Evolutionary conservation across 1,140 invertebrate genomes (phyloP).

Genomic region (Leptestheria dahalacensis): DNA sequence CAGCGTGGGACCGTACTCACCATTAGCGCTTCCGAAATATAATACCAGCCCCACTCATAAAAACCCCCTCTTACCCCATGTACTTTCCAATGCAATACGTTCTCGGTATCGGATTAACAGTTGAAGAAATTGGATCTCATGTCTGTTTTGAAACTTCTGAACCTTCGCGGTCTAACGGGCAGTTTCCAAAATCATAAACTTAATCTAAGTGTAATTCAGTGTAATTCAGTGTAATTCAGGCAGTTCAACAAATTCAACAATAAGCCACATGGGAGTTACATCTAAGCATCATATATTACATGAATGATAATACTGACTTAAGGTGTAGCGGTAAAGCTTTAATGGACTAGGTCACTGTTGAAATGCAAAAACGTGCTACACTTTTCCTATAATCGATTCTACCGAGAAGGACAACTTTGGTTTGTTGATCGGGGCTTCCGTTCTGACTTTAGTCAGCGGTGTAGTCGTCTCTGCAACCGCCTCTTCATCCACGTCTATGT

Average conservation of each 20-base stretch:
- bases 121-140: no score
- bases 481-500: neutral
- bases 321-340: no score
- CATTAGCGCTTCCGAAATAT: neutral
- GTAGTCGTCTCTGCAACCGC: neutral
- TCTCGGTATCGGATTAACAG: neutral
- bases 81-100: neutral
- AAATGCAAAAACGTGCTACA: neutral
- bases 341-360: neutral
- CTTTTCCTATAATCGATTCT: constrained; percentile 21
- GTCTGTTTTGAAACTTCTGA: no score
- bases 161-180: no score
- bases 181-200: no score
- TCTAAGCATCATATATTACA: no score
- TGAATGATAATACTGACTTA: no score
- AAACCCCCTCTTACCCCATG: neutral
- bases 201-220: no score
- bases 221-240: no score
- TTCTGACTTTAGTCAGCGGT: neutral
- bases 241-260: no score
- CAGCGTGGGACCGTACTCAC: neutral
- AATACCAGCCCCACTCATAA: neutral
- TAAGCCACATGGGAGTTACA: no score
- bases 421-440: constrained; percentile 8
- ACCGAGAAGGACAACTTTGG: constrained; percentile 24